These are phyloP conservation scores for Hiodon alosoides DNA, from an alignment of 2,113 vertebrate genomes.

Conservation along the genomic window DNA sequence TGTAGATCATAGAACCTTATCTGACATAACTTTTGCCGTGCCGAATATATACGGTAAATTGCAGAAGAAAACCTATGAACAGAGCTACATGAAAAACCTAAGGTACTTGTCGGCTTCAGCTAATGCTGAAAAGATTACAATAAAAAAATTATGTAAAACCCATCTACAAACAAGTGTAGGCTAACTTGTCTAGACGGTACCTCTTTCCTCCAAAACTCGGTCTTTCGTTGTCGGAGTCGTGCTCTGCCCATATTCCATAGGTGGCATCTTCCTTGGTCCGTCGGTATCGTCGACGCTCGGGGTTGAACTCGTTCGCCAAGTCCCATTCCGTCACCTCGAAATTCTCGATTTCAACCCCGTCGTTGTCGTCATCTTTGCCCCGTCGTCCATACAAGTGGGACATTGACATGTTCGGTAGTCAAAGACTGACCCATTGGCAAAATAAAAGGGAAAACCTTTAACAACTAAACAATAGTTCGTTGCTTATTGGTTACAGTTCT, in stretches of 20 bases:
- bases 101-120: background rate
- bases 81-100: background rate
- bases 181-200: conserved; percentile 44
- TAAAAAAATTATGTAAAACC: background rate
- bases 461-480: no score
- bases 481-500: no score
- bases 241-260: conserved; percentile 93
- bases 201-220: conserved; percentile 90
- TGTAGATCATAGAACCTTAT: no score
- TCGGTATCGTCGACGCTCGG: conserved; percentile 81
- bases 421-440: background rate
- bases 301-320: conserved; percentile 94
- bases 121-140: background rate
- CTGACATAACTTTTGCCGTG: no score
- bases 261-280: conserved; percentile 92
- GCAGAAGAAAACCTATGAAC: background rate
- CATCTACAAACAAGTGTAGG: background rate
- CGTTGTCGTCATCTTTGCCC: conserved; percentile 64
- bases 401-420: conserved; percentile 74
- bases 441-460: background rate
- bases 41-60: no score
- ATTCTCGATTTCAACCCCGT: conserved; percentile 85
- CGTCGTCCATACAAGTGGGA: conserved; percentile 85
- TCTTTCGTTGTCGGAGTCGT: conserved; percentile 86
- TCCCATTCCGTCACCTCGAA: conserved; percentile 98